A percentile compares a stretch with the other conserved stretches of the same genome.
These are phyloP conservation scores for Pomacea canaliculata DNA, from an alignment of 2,888 invertebrate species.

Conservation along the genomic window DNA sequence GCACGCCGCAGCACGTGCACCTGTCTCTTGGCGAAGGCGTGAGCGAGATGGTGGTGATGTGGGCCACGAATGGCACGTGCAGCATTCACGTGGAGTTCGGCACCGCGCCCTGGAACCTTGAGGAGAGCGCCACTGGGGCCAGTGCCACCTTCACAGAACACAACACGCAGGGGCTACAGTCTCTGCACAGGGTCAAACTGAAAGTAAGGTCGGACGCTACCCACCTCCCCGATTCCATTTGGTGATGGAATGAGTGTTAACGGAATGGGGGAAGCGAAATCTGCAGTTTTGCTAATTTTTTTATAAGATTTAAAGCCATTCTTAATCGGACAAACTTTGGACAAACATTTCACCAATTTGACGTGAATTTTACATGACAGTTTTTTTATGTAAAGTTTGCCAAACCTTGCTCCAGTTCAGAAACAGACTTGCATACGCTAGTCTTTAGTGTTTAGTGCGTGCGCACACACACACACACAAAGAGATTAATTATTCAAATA, in stretches of 20 bases:
- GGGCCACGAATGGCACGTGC: conserved; percentile 32
- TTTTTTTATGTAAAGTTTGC: no score
- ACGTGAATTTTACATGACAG: no score
- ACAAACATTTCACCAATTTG: no score
- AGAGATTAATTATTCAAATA: no score
- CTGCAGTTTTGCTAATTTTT: no score
- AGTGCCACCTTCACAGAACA: conserved; percentile 7
- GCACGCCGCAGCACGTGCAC: conserved; percentile 31
- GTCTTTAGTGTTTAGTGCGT: no score
- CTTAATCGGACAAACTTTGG: no score
- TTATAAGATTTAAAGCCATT: no score
- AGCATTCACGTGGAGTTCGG: conserved; percentile 20
- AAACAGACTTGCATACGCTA: no score
- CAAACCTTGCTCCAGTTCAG: no score
- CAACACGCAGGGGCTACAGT: conserved; percentile 11
- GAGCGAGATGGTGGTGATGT: conserved; percentile 30
- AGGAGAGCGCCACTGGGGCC: conserved; percentile 5
- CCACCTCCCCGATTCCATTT: not conserved
- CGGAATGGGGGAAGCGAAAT: not conserved
- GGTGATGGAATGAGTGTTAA: not conserved
- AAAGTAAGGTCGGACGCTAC: not conserved
- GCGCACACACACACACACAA: no score
- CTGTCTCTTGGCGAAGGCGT: conserved; percentile 24
- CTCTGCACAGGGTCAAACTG: conserved; percentile 25
- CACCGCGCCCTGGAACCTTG: conserved; percentile 13